These are phyloP conservation scores for Eulemur rufifrons DNA, from an alignment of 2,113 vertebrate species.

Conservation along the genomic window DNA sequence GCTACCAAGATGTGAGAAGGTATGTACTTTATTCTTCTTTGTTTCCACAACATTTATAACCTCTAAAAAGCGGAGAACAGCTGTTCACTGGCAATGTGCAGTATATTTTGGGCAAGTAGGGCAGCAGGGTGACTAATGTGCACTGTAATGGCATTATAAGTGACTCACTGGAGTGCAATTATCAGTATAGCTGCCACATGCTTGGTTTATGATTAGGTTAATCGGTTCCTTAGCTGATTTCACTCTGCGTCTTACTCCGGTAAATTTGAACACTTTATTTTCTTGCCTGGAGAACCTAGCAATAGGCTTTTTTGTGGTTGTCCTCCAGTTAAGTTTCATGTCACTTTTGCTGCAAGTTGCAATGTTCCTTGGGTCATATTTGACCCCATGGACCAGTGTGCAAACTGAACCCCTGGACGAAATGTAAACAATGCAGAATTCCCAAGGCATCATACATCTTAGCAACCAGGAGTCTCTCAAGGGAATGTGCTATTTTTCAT, in stretches of 20 bases:
- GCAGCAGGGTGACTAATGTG: slow-evolving; percentile 63
- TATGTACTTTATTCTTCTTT: slow-evolving; percentile 47
- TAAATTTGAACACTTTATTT: slow-evolving; percentile 8
- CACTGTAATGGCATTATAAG: slow-evolving; percentile 56
- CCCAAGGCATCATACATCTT: not conserved
- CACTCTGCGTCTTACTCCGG: slow-evolving; percentile 17
- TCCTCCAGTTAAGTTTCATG: not conserved
- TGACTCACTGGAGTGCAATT: slow-evolving; percentile 66
- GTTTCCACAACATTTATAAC: slow-evolving; percentile 66
- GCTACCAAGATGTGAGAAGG: slow-evolving; percentile 14
- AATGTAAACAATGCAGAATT: not conserved
- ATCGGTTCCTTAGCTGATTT: slow-evolving; percentile 54
- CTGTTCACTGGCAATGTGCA: slow-evolving; percentile 54
- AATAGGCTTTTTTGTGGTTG: not conserved
- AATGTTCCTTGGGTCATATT: slow-evolving; percentile 1
- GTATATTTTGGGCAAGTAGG: slow-evolving; percentile 70
- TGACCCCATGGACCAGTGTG: not conserved
- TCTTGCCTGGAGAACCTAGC: not conserved
- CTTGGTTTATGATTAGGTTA: slow-evolving; percentile 68
- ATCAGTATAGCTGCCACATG: slow-evolving; percentile 40
- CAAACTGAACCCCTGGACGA: not conserved
- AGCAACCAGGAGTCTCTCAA: not conserved
- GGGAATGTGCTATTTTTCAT: not conserved
- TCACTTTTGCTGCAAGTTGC: not conserved
- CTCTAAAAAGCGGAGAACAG: slow-evolving; percentile 52